A percentile compares a stretch with the other conserved stretches of the same genome.
These are phyloP conservation scores for Limnephilus lunatus DNA, from an alignment of 2,888 invertebrate species.

Conservation along the genomic window DNA sequence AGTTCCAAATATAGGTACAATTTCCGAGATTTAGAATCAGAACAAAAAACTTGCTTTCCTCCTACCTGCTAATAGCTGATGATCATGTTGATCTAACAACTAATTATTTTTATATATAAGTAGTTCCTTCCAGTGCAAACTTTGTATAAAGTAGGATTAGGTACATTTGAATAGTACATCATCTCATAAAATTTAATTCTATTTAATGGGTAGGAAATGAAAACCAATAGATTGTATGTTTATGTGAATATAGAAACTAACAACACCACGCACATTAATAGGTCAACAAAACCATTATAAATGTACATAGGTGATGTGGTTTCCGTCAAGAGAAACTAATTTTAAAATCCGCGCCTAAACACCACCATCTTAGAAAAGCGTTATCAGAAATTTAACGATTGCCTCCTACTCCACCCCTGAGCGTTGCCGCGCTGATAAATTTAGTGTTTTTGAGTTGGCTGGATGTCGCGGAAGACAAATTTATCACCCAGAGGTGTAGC, in stretches of 20 bases:
- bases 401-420: conserved; percentile 24
- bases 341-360: neutral
- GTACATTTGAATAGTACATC: too few species aligned
- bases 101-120: too few species aligned
- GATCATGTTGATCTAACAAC: too few species aligned
- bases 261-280: neutral
- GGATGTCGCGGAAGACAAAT: conserved; percentile 43
- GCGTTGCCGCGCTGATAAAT: conserved; percentile 34
- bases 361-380: neutral
- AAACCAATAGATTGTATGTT: neutral
- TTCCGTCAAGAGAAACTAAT: neutral
- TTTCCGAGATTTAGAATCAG: too few species aligned
- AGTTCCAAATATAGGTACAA: too few species aligned
- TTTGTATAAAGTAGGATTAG: too few species aligned
- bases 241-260: neutral
- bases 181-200: neutral
- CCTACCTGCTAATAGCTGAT: too few species aligned
- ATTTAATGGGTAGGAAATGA: neutral
- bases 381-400: neutral
- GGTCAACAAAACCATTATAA: neutral
- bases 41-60: too few species aligned
- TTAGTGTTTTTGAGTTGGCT: conserved; percentile 22
- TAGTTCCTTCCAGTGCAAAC: too few species aligned
- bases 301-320: neutral
- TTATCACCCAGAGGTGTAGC: conserved; percentile 45